Evolutionary conservation across 2,113 vertebrate species (phyloP), one percentile per base, ranked within the genome.

Genomic region (Entomyzon cyanotis): DNA sequence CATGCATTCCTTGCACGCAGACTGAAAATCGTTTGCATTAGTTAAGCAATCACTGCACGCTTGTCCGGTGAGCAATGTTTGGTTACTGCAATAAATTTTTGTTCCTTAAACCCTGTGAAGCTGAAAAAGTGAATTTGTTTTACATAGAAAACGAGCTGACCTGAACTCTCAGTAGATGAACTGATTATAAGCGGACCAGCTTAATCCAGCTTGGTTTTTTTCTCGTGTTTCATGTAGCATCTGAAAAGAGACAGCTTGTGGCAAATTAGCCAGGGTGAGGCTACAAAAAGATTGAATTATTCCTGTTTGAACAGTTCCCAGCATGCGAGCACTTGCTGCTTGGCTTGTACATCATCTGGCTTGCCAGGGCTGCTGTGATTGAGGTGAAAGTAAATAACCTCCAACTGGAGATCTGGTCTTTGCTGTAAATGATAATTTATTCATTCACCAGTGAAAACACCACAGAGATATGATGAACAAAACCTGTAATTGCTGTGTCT

Each of bases 231-330:
- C 27, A 11, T 79, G 81, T 56, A 71, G 87, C 85, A 59, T 71
- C 92, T 74, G 78, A 93, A 96, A 95, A 96, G 91, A 87, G 74
- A 55, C 68, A 81, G 90, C 84, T 97, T 94, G 55, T 84, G 96
- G 91, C 67, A 70, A 93, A 91, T 85, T 88, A 93, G 94, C 87
- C 4, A 4, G 91, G 84, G 70, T 42, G 52, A 86, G 74, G 55
- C 69, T 93, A 80, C 70, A 92, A 89, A 89, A 83, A 96, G 81
- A 88, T 92, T 95, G 65, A 93, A 94, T 97, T 92, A 95, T 89
- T 95, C 93, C 71, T 96, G 85, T 95, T 89, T 95, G 50, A 96
- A 95, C 76, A 95, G 69, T 89, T 94, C 95, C 73, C 92, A 83
- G 95, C 87, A 58, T 95, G 93, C 11, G 3, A 77, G 60, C 84